Evolutionary conservation across 2,113 vertebrate species (phyloP).

Genomic region (Boleophthalmus pectinirostris): DNA sequence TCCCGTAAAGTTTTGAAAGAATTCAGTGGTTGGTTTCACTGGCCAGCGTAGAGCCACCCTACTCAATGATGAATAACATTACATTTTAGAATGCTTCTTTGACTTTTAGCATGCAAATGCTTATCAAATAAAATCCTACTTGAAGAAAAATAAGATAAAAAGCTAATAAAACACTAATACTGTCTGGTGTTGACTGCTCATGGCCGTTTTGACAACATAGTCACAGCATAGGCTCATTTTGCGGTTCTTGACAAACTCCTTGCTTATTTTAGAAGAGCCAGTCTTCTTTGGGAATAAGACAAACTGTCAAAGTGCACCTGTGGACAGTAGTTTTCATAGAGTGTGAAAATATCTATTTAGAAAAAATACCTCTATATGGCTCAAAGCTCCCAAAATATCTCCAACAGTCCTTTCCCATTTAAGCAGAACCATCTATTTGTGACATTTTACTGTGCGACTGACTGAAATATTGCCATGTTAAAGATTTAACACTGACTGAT

Average conservation of each 20-base stretch:
- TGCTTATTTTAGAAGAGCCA: background rate
- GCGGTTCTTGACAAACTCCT: background rate
- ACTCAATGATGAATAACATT: no score
- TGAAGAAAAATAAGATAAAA: no score
- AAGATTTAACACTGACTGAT: slow-evolving; percentile 29
- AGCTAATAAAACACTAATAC: no score
- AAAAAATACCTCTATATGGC: background rate
- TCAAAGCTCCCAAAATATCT: background rate
- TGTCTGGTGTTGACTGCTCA: background rate
- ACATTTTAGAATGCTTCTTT: no score
- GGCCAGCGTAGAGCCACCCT: no score
- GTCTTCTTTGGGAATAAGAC: background rate
- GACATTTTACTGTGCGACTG: slow-evolving; percentile 35
- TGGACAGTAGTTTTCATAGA: background rate
- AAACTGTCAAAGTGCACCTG: background rate
- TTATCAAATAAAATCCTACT: no score
- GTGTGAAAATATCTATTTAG: no score
- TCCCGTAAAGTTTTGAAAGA: no score
- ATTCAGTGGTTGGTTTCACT: no score
- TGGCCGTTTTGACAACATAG: no score
- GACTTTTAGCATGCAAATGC: no score
- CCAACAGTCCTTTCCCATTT: background rate
- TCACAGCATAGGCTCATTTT: background rate
- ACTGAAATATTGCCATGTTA: slow-evolving; percentile 34
- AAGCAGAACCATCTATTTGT: slow-evolving; percentile 15